Evolutionary conservation across 2,888 invertebrate species (phyloP).

Genomic region (Scrobipalpa costella): DNA sequence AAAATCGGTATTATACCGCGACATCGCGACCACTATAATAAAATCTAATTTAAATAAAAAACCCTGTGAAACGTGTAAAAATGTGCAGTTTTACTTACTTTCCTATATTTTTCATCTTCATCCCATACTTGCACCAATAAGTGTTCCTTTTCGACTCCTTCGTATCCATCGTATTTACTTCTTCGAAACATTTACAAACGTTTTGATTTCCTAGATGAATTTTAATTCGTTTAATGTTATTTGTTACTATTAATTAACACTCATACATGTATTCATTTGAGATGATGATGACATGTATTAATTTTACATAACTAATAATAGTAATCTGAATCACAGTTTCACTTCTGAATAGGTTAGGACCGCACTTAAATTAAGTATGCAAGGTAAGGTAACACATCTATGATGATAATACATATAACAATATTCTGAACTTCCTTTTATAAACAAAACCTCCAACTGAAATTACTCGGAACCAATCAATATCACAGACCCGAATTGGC

Average conservation of each 20-base stretch:
- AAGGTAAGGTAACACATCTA: too few species aligned
- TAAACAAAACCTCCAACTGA: not conserved
- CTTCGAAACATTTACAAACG: constrained; percentile 7
- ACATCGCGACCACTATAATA: not conserved
- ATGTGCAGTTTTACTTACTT: constrained; percentile 42
- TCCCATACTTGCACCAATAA: constrained; percentile 58
- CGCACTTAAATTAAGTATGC: too few species aligned
- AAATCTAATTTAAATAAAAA: not conserved
- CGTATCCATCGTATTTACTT: not conserved
- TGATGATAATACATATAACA: not conserved
- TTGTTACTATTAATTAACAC: too few species aligned
- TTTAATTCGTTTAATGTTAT: not conserved
- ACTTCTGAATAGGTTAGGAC: too few species aligned
- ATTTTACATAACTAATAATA: too few species aligned
- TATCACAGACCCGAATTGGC: too few species aligned
- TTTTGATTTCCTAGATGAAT: not conserved
- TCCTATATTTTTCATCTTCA: constrained; percentile 34
- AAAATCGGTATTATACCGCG: not conserved
- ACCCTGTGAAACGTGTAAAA: not conserved
- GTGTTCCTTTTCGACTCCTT: constrained; percentile 45
- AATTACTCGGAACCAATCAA: not conserved
- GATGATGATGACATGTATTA: too few species aligned
- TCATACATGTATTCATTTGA: too few species aligned
- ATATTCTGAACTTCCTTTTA: not conserved
- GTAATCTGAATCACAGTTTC: too few species aligned